Base-by-base conservation (phyloP, 2,888 invertebrate genomes). In the Pheosia gnoma region DNA sequence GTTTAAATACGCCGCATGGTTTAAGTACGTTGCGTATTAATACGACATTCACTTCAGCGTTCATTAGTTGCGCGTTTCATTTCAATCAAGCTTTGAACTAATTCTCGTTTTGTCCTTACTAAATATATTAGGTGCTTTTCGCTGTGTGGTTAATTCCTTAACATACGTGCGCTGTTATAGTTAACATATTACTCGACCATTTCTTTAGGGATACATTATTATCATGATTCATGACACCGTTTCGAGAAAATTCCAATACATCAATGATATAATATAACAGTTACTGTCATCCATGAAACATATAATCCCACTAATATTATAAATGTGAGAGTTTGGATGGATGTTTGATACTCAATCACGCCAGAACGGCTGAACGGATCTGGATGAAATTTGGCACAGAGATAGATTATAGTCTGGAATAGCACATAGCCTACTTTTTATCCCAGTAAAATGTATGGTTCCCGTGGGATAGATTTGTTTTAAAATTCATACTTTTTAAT, bases 11-110 rank as follows among this genome's bases (percentile, higher is more conserved):
- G 63, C 61, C 57, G 57, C 59, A 66, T 71, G 74, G 72, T 76
- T 11, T 53, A 53, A 53, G 53, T 68, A 70, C 61, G 63, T 60
- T 58, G 62, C 47, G 62, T 65, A 69, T 73, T 75, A 70, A 75
- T 79, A 68, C 68, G 66, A 70, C 64, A 70, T 77, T 72, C 77
- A 79, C 77, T 79, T 79, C 73, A 72, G 74, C 75, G 78, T 79
- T 82, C 81, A 83, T 83, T 82, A 83, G 81, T 78, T 76, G 66
- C 25, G 71, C 74, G 70, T 82, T 82, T 82, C 82, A 81, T 79
- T 76, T 53, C 37, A 37, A 11, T 37, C 3, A 37, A 25, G 53
- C 25, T 25, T 37, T 25, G 53, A 3, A 1, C 37, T 4, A 53
- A 37, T 36, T 10, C 4, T 37, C 7, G 10, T 5, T 5, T 47